A percentile compares a stretch with the other conserved stretches of the same genome.
phyloP scores from a whole-genome alignment of 2,113 vertebrate species.

The Microcebus jonahi region DNA sequence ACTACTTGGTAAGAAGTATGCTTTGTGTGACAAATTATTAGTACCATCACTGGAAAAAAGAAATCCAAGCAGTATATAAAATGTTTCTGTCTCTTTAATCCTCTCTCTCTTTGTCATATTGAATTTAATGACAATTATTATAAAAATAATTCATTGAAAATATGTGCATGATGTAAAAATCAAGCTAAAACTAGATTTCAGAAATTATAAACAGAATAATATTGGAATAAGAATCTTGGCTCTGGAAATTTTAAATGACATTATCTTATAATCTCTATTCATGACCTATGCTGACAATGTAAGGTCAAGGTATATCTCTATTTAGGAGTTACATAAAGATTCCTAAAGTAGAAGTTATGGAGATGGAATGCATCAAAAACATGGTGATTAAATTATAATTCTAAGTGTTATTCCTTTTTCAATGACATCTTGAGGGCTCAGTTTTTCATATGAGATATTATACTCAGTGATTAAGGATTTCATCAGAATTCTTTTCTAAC shows the following conservation, averaged over 20 bases:
- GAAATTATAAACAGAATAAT: not conserved
- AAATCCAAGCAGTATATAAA: not conserved
- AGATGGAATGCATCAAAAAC: not conserved
- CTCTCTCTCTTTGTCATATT: not conserved
- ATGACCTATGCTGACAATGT: not conserved
- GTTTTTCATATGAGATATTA: not conserved
- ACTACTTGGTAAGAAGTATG: not conserved
- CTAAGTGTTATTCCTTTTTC: constrained; percentile 14
- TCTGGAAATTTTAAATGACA: not conserved
- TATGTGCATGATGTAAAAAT: not conserved
- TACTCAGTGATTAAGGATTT: not conserved
- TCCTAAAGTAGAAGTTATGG: not conserved
- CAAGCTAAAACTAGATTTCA: not conserved
- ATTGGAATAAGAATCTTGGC: not conserved
- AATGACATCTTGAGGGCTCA: constrained; percentile 22
- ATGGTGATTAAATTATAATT: constrained; percentile 31
- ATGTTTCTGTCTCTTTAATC: not conserved
- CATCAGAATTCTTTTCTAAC: not conserved
- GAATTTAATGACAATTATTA: not conserved
- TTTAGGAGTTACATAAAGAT: constrained; percentile 1
- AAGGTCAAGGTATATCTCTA: not conserved
- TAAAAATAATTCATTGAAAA: not conserved
- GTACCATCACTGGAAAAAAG: not conserved
- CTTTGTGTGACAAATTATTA: not conserved
- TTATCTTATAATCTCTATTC: not conserved